phyloP scores from a whole-genome alignment of 30 jellyfish, hydroid and myxozoan genomes.

The Hydractinia symbiolongicarpus region DNA sequence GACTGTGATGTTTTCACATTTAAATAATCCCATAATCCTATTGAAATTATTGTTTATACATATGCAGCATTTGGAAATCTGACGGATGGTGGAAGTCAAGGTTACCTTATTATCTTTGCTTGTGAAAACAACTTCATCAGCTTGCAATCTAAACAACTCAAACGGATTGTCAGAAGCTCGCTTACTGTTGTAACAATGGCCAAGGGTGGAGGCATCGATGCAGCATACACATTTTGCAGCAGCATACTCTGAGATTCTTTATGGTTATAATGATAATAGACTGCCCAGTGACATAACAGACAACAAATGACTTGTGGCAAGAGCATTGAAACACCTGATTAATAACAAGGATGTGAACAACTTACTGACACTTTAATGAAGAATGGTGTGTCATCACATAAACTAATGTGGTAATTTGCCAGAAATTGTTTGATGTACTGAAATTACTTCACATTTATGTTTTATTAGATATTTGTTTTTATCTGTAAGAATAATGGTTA shows the following conservation, averaged over 20 bases:
- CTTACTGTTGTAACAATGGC: background rate
- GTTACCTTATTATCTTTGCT: background rate
- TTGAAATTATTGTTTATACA: background rate
- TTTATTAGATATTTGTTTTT: background rate
- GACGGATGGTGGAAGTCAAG: no score
- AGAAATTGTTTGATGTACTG: background rate
- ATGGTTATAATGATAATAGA: background rate
- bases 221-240: background rate
- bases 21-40: background rate
- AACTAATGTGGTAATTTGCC: background rate
- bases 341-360: background rate
- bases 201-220: background rate
- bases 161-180: conserved; percentile 1
- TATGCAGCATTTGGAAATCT: no score
- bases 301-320: background rate
- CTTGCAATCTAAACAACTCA: background rate
- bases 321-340: background rate
- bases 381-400: no score
- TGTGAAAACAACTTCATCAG: background rate
- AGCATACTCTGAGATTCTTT: background rate
- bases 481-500: background rate
- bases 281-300: conserved; percentile 1
- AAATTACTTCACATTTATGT: background rate
- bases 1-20: background rate
- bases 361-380: no score